Conservation (phyloP, 2,113 vertebrate genomes). For the Mus spicilegus region DNA sequence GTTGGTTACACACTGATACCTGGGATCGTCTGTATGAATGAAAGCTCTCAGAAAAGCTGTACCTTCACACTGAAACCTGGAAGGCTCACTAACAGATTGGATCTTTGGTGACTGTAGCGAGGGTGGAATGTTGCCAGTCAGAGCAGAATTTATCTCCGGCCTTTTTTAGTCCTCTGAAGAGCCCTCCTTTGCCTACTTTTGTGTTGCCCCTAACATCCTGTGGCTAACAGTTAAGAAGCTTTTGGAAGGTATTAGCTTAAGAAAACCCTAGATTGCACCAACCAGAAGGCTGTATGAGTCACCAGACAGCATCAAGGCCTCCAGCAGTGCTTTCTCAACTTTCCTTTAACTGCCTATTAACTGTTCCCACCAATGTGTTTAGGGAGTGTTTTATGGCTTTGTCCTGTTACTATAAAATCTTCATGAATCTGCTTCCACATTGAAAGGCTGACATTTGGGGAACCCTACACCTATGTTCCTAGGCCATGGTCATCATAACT, state of each 20-base stretch:
- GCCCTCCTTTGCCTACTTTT: neutral
- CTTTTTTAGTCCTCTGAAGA: neutral
- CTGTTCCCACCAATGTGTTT: neutral
- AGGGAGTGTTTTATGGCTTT: neutral
- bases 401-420: neutral
- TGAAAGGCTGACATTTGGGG: neutral
- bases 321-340: too few relatives aligned
- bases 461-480: neutral
- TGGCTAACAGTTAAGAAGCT: neutral
- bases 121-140: neutral
- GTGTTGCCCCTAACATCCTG: neutral
- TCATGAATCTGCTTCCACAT: neutral
- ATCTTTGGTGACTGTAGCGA: neutral
- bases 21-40: too few relatives aligned
- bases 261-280: neutral
- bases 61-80: neutral
- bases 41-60: neutral
- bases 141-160: neutral
- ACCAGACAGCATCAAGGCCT: neutral
- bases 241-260: neutral
- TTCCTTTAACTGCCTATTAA: neutral
- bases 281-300: neutral
- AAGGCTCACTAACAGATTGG: neutral
- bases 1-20: too few relatives aligned
- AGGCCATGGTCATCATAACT: neutral